Evolutionary conservation across 30 jellyfish, hydroid and myxozoan species (phyloP).

Genomic region (Pseudorhiza aurosa): DNA sequence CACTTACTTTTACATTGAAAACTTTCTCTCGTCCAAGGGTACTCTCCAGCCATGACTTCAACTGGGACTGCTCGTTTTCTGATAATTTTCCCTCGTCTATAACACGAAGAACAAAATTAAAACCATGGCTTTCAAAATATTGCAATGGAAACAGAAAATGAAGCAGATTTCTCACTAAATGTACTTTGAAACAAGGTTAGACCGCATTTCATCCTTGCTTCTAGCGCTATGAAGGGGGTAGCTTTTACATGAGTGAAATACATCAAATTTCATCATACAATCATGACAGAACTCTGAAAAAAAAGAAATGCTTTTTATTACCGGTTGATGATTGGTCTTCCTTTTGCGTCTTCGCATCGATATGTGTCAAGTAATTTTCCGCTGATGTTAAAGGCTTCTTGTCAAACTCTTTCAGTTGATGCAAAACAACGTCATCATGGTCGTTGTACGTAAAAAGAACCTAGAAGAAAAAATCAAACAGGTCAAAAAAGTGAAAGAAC

Average conservation of each 20-base stretch:
- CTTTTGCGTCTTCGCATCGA: slow-evolving; percentile 20
- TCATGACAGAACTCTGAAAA: no score
- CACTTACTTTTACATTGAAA: slow-evolving; percentile 65
- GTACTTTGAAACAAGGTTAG: no score
- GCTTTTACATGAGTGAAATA: no score
- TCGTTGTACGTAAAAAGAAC: slow-evolving; percentile 86
- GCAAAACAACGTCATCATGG: slow-evolving; percentile 92
- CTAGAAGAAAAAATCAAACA: slow-evolving; percentile 12
- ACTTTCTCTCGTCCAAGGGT: slow-evolving; percentile 90
- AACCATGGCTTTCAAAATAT: no score
- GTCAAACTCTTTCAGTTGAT: slow-evolving; percentile 86
- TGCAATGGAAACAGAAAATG: no score
- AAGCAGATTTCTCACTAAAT: no score
- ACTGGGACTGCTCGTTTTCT: slow-evolving; percentile 66
- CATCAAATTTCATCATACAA: no score
- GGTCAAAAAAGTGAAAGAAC: no score
- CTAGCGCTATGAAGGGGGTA: no score
- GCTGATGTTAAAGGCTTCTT: slow-evolving; percentile 81
- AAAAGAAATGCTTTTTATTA: no score
- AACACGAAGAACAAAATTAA: no score
- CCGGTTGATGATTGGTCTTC: slow-evolving; percentile 39
- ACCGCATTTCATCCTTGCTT: no score
- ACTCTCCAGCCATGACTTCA: slow-evolving; percentile 79
- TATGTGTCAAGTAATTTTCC: slow-evolving; percentile 69
- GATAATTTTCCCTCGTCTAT: slow-evolving; percentile 67